Evolutionary conservation across 2,797 vertebrate species (phyloP).

Genomic region (Enteromius radiatus): DNA sequence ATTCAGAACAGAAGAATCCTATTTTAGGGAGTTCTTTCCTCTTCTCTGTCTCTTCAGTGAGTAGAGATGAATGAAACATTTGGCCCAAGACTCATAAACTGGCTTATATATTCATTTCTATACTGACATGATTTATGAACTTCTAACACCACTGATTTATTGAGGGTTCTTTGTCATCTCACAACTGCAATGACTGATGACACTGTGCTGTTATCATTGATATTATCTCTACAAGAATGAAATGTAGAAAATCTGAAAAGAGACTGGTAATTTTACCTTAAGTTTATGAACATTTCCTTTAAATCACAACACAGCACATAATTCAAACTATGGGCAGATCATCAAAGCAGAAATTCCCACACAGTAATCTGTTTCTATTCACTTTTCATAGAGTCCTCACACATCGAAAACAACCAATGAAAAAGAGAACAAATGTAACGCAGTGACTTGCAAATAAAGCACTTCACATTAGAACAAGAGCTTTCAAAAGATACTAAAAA

Average conservation of each 20-base stretch:
- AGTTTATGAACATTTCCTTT: not conserved
- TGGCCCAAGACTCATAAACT: constrained; percentile 33
- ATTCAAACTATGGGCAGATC: not conserved
- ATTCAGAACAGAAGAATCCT: not conserved
- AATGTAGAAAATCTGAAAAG: not conserved
- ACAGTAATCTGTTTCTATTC: not conserved
- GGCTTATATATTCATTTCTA: constrained; percentile 46
- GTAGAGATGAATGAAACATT: not conserved
- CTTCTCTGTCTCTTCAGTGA: not conserved
- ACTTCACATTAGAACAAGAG: not conserved
- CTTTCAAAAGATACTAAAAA: constrained; percentile 3
- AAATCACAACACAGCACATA: not conserved
- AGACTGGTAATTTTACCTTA: not conserved
- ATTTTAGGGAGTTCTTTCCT: not conserved
- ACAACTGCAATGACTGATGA: constrained; percentile 30
- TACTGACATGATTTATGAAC: constrained; percentile 54
- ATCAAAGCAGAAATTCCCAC: not conserved
- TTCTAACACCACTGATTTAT: constrained; percentile 45
- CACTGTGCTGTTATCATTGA: constrained; percentile 43
- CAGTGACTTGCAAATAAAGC: not conserved
- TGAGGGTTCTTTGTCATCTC: constrained; percentile 46
- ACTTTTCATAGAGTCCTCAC: not conserved
- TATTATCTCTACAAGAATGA: not conserved
- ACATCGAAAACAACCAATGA: not conserved
- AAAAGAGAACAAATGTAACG: not conserved